Evolutionary conservation across 2,113 vertebrate genomes (phyloP).

Genomic region (Corvus moneduloides): DNA sequence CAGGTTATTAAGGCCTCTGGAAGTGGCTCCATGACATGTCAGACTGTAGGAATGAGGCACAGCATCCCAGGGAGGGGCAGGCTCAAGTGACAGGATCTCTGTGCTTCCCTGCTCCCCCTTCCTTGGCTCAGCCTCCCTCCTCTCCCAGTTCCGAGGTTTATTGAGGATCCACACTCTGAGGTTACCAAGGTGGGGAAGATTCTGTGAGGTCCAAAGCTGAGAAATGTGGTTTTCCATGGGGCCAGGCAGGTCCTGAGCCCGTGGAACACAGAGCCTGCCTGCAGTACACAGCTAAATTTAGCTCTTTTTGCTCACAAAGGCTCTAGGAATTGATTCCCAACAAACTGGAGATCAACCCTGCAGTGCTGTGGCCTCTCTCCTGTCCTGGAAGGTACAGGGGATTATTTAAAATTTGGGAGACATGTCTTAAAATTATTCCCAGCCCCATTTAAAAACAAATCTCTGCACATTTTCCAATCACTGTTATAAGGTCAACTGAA

Average conservation of each 20-base stretch:
- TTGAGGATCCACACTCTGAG: neutral
- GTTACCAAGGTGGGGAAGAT: neutral
- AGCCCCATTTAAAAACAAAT: neutral
- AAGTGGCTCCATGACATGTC: neutral
- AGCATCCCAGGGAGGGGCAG: neutral
- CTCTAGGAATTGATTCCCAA: slow-evolving; percentile 24
- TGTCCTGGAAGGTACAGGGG: neutral
- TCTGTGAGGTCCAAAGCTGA: neutral
- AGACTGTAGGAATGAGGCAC: neutral
- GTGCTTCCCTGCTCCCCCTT: neutral
- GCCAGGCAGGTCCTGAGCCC: neutral
- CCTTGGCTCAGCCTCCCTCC: neutral
- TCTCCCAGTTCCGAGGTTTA: neutral
- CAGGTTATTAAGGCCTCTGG: neutral
- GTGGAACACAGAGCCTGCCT: neutral
- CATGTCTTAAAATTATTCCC: neutral
- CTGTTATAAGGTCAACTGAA: neutral
- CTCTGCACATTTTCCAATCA: neutral
- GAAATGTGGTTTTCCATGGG: neutral
- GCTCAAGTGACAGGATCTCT: neutral
- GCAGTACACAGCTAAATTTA: slow-evolving; percentile 49
- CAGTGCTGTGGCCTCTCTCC: neutral
- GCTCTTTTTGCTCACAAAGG: slow-evolving; percentile 42
- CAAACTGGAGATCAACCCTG: slow-evolving; percentile 14
- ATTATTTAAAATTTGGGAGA: neutral